Evolutionary conservation across 2,797 vertebrate genomes (phyloP).

Genomic region (Strix occidentalis): DNA sequence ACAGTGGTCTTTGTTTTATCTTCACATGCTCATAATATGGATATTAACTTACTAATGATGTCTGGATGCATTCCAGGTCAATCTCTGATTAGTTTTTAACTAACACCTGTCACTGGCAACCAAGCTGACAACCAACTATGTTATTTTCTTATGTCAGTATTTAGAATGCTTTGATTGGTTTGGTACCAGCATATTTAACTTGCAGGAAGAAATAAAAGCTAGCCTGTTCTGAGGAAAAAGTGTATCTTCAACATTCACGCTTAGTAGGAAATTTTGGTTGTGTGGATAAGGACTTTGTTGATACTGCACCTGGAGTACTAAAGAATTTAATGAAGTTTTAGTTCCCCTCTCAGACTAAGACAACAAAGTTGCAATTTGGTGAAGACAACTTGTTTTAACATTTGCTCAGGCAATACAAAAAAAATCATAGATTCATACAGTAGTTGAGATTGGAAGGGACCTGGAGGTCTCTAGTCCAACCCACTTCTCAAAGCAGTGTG

Average conservation of each 20-base stretch:
- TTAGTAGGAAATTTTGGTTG: not conserved
- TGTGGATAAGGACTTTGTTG: not conserved
- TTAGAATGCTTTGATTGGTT: not conserved
- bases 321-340: not conserved
- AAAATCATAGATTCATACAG: not conserved
- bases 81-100: constrained; percentile 3
- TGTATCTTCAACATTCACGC: not conserved
- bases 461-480: not conserved
- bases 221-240: not conserved
- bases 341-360: not conserved
- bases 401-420: not conserved
- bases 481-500: not conserved
- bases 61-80: constrained; percentile 9
- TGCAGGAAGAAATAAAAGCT: not conserved
- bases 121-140: not conserved
- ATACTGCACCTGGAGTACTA: not conserved
- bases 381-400: not conserved
- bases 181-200: not conserved
- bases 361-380: not conserved
- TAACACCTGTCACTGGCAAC: not conserved
- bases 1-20: not conserved
- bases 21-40: not conserved
- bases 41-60: not conserved
- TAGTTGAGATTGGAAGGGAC: not conserved
- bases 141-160: not conserved